phyloP scores from a whole-genome alignment of 2,113 vertebrate species.

The Myodes glareolus region DNA sequence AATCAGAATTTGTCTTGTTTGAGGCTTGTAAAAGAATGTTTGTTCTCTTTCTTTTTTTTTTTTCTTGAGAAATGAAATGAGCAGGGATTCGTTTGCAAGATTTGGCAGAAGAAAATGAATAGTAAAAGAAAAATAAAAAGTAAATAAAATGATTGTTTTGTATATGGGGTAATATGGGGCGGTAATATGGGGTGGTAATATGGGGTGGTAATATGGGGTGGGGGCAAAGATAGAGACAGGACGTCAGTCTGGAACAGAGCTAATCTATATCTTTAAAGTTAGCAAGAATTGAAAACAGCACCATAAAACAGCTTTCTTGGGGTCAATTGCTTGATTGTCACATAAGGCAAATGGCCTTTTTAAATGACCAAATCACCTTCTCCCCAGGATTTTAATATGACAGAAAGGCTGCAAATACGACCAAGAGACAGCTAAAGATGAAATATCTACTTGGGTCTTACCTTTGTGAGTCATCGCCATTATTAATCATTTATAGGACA shows the following conservation, averaged over 20 bases:
- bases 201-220: not conserved
- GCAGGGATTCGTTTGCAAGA: not conserved
- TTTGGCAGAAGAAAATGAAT: not conserved
- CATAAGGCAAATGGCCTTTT: conserved; percentile 54
- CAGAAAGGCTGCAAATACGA: conserved; percentile 35
- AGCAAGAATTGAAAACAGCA: conserved; percentile 30
- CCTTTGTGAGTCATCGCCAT: conserved; percentile 61
- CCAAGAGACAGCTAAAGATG: conserved; percentile 60
- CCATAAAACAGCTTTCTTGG: not conserved
- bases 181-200: not conserved
- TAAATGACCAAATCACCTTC: conserved; percentile 71
- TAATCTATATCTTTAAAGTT: conserved; percentile 10
- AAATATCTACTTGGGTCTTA: conserved; percentile 46
- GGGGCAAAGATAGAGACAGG: not conserved
- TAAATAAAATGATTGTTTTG: not conserved
- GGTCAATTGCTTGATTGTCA: conserved; percentile 53
- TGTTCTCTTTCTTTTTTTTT: not conserved
- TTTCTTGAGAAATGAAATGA: not conserved
- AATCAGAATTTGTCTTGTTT: not conserved
- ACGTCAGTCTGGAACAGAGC: not conserved
- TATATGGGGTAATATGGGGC: no score
- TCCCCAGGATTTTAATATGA: conserved; percentile 61
- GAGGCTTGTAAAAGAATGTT: not conserved
- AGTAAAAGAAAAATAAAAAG: not conserved
- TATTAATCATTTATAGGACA: conserved; percentile 75